phyloP scores from a whole-genome alignment of 2,113 vertebrate species.

The Nibea coibor region DNA sequence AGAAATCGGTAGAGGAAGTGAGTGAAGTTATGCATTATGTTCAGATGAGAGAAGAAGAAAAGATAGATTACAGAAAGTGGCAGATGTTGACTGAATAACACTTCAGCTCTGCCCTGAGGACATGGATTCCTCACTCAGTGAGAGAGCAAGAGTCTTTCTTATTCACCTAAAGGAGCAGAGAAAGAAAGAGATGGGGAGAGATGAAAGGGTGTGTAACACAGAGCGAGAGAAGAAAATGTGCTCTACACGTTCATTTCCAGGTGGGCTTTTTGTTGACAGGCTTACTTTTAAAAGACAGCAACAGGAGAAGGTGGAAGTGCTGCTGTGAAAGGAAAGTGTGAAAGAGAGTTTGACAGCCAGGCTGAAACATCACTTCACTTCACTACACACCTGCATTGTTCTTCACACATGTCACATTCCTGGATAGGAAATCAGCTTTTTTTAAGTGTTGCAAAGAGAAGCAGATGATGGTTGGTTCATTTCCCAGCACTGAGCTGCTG shows the following conservation, averaged over 20 bases:
- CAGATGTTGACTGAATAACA: background rate
- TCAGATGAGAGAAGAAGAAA: background rate
- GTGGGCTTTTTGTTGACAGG: too few relatives aligned
- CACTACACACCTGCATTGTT: background rate
- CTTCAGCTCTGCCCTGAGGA: background rate
- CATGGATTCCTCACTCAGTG: constrained; percentile 6
- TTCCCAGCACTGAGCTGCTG: background rate
- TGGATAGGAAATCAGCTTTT: background rate
- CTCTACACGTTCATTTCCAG: constrained; percentile 8
- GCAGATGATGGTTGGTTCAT: background rate
- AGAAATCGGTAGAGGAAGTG: background rate
- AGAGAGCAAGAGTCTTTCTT: background rate
- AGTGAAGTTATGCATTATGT: background rate
- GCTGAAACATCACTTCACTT: constrained; percentile 1
- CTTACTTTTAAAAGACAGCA: background rate
- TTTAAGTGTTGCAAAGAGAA: background rate
- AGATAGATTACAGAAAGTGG: background rate
- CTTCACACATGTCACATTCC: background rate
- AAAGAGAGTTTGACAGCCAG: constrained; percentile 5
- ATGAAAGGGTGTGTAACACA: background rate
- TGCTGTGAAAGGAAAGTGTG: background rate
- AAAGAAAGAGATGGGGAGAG: background rate
- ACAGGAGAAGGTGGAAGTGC: background rate
- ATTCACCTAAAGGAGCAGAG: background rate
- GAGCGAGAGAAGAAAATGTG: background rate